Conservation (phyloP, 2,888 invertebrate genomes). For the Branchipolynoe longqiensis region DNA sequence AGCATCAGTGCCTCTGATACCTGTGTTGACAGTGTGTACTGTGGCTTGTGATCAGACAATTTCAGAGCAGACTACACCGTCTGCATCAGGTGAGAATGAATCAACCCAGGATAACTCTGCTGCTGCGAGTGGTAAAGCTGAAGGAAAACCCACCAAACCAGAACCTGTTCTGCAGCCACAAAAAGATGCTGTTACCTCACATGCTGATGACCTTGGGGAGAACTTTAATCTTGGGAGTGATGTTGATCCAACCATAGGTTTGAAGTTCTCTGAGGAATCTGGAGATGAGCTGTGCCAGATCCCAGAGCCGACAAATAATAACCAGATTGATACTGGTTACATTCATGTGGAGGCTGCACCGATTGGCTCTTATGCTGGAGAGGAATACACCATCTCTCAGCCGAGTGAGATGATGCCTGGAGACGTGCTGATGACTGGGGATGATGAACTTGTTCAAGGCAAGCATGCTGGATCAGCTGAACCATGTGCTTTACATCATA, state of each 20-base stretch:
- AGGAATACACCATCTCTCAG: neutral
- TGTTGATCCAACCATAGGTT: neutral
- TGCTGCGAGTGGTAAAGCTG: neutral
- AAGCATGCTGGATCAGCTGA: no score
- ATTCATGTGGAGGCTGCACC: neutral
- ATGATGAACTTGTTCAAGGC: neutral
- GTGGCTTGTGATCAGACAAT: neutral
- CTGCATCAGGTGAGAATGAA: neutral
- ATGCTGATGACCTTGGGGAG: no score
- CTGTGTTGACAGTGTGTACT: neutral
- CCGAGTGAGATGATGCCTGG: conserved; percentile 13
- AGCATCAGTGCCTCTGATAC: neutral
- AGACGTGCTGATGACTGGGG: conserved; percentile 2
- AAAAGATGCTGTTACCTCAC: no score
- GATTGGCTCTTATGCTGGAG: neutral
- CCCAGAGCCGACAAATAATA: neutral
- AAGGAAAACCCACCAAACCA: neutral
- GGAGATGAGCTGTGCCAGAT: neutral
- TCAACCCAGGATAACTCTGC: neutral
- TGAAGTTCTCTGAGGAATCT: neutral
- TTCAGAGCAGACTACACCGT: neutral
- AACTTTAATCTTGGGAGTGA: neutral
- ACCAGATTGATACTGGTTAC: neutral
- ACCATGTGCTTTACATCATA: no score
- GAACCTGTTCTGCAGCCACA: no score